Percentiles rank a stretch among this genome's conserved stretches.
Evolutionary conservation across 2,888 invertebrate species (phyloP).

Genomic region (Pterostichus madidus): DNA sequence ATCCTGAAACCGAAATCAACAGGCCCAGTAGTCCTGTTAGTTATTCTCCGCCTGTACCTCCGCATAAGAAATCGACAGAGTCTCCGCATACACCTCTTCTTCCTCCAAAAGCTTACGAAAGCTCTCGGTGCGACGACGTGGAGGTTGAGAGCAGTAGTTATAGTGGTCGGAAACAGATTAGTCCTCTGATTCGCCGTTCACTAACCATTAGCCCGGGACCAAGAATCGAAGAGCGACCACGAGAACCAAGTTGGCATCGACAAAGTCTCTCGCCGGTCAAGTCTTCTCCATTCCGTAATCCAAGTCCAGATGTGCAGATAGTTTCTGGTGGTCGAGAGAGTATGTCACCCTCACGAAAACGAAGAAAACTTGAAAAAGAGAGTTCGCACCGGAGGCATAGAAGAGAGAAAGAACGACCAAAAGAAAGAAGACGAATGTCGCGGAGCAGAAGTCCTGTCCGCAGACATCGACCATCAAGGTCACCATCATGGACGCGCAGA

Average conservation of each 20-base stretch:
- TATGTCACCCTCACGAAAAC: constrained; percentile 75
- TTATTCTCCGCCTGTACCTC: constrained; percentile 75
- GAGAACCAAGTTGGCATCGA: constrained; percentile 60
- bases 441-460: constrained; percentile 81
- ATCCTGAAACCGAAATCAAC: constrained; percentile 71
- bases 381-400: constrained; percentile 77
- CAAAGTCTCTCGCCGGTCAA: constrained; percentile 71
- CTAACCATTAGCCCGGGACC: constrained; percentile 27
- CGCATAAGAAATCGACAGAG: constrained; percentile 76
- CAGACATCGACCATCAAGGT: constrained; percentile 80
- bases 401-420: constrained; percentile 77
- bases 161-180: constrained; percentile 72
- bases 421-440: constrained; percentile 78
- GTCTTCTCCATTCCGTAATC: constrained; percentile 74
- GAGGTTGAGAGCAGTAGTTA: constrained; percentile 78
- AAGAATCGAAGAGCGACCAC: constrained; percentile 54
- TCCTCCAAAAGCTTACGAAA: constrained; percentile 79
- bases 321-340: constrained; percentile 70
- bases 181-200: constrained; percentile 15
- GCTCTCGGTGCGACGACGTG: constrained; percentile 77
- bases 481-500: constrained; percentile 77
- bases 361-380: constrained; percentile 76
- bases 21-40: constrained; percentile 73
- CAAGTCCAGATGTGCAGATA: constrained; percentile 73
- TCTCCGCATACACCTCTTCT: constrained; percentile 86